Conservation (phyloP, 2,888 invertebrate genomes). For the Epinotia brunnichana region DNA sequence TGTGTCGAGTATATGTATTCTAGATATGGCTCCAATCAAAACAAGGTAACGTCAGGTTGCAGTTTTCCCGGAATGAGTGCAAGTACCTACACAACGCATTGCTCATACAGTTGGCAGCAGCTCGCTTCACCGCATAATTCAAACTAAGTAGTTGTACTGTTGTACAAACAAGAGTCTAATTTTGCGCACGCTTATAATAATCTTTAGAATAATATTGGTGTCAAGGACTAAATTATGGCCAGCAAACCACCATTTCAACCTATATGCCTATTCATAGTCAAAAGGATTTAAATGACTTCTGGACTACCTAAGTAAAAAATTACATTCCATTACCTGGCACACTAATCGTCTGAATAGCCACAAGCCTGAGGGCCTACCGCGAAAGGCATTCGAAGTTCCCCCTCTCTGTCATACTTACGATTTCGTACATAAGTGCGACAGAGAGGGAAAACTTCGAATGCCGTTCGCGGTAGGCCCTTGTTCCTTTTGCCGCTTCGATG, state of each 20-base stretch:
- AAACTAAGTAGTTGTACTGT: neutral
- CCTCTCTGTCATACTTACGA: too few relatives aligned
- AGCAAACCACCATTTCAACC: neutral
- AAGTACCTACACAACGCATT: constrained; percentile 3
- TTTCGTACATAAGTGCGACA: too few relatives aligned
- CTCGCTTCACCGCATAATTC: neutral
- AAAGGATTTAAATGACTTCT: neutral
- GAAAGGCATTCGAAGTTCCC: too few relatives aligned
- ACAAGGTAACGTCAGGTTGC: constrained; percentile 15
- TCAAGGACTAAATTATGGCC: neutral
- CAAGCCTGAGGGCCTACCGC: too few relatives aligned
- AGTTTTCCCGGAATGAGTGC: constrained; percentile 15
- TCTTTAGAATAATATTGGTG: neutral
- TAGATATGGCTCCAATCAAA: neutral
- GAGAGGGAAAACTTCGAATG: too few relatives aligned
- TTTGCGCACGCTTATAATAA: neutral
- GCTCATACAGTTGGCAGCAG: neutral
- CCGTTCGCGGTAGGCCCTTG: too few relatives aligned
- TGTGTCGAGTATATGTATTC: neutral
- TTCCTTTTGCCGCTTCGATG: too few relatives aligned
- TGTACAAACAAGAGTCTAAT: neutral
- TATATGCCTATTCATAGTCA: neutral
- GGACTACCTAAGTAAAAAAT: too few relatives aligned
- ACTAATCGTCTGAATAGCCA: neutral
- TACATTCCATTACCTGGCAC: neutral